Evolutionary conservation across 2,888 invertebrate genomes (phyloP), one percentile per base, ranked within the genome.

Genomic region (Yponomeuta evonymella): DNA sequence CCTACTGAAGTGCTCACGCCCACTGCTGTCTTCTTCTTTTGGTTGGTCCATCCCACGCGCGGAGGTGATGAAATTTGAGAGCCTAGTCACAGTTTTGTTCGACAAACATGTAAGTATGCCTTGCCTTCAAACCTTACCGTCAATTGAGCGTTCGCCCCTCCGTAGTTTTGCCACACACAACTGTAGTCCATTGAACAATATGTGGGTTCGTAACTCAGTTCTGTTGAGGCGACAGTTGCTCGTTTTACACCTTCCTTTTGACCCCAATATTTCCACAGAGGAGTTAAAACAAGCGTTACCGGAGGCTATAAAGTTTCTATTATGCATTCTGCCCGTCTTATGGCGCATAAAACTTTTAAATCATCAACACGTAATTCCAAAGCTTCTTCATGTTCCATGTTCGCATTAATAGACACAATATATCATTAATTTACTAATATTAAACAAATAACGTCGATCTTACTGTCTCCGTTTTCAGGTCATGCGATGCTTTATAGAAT

Each of bases 281-380:
- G 23, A 15, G 62, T 33, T 63, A 64, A 58, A 68, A 71, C 70
- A 67, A 36, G 67, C 67, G 67, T 78, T 74, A 82, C 83, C 86
- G 87, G 87, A 89, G 79, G 85, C 81, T 77, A 85, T 88, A 88
- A 89, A 89, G 79, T 83, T 84, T 84, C 82, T 83, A 86, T 80
- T 79, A 79, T 78, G 75, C 75, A 78, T 83, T 79, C 78, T 83
- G 83, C 81, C 75, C 75, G 74, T 76, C 77, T 83, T 81, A 81
- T 79, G 77, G 76, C 76, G 73, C 77, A 82, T 82, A 82, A 84
- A 84, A 84, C 79, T 81, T 76, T 76, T 77, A 77, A 81, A 81
- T 80, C 78, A 75, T 78, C 77, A 75, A 76, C 71, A 78, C 74
- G 77, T 78, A 77, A 76, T 73, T 77, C 76, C 73, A 73, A 76